Conservation (phyloP, 2,113 vertebrate genomes). For the Cryptotis parvus region DNA sequence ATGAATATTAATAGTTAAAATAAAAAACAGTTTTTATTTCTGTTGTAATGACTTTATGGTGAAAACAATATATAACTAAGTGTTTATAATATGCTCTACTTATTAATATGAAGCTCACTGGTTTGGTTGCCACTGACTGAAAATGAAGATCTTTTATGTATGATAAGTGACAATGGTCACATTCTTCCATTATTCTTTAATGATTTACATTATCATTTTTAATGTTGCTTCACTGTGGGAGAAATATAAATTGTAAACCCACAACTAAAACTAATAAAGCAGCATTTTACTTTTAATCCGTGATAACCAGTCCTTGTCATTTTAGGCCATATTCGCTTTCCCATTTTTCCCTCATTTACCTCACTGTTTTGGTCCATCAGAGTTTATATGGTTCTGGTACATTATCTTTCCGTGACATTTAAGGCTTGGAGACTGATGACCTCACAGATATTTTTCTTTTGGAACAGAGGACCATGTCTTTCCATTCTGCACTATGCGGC, state of each 20-base stretch:
- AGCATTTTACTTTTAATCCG: background rate
- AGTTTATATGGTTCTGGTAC: background rate
- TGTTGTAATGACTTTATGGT: slow-evolving; percentile 78
- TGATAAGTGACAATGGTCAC: slow-evolving; percentile 82
- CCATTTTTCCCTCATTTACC: background rate
- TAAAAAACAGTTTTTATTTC: slow-evolving; percentile 85
- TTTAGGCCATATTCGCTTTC: background rate
- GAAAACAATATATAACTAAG: slow-evolving; percentile 75
- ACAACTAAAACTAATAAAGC: background rate
- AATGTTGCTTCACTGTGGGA: slow-evolving; percentile 11
- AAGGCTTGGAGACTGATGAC: background rate
- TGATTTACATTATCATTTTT: slow-evolving; percentile 69
- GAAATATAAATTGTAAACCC: slow-evolving; percentile 41
- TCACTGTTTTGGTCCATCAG: background rate
- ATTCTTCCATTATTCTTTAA: slow-evolving; percentile 63
- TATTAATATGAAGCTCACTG: slow-evolving; percentile 80
- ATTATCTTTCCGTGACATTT: background rate
- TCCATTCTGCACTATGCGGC: background rate
- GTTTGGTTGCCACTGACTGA: slow-evolving; percentile 75
- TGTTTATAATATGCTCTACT: slow-evolving; percentile 81
- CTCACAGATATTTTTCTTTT: slow-evolving; percentile 41
- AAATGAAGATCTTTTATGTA: slow-evolving; percentile 77
- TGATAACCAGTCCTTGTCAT: background rate
- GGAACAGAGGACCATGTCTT: background rate
- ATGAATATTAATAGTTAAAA: slow-evolving; percentile 88